Base-by-base conservation (phyloP, 2,797 vertebrate genomes). In the Spheniscus humboldti region DNA sequence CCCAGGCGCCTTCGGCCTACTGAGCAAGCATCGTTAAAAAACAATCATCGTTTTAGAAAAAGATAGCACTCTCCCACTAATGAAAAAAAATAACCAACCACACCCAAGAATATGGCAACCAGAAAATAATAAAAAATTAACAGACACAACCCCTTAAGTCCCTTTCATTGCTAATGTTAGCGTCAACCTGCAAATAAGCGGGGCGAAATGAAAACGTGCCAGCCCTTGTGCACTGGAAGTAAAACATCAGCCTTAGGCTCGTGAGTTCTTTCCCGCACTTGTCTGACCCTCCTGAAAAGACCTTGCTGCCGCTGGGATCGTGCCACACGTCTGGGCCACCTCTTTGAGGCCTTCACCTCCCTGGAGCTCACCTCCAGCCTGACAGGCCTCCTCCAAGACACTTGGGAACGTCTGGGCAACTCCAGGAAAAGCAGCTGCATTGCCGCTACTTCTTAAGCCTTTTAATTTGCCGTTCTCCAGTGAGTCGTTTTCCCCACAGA, bases 1-100 rank as follows among this genome's bases (percentile, higher is more conserved):
- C 0, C 18, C 5, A 1, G 4, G 5, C 0, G 10, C 89, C 78
- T 39, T 33, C 45, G 3, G 73, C 28, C 25, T 0, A 0, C 18
- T 2, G 25, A 2, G 28, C 6, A 3, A 17, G 14, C 30, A 1
- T 0, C 4, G 0, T 8, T 7, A 0, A 7, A 23, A 8, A 30
- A 22, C 9, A 6, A 3, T 3, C 9, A 2, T 1, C 2, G 1
- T 43, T 72, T 56, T 18, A 5, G 39, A 9, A 27, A 24, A n/a
- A 25, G 3, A 6, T 1, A 18, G 25, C 6, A 1, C 18, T 47
- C 37, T 48, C 27, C 27, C 50, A 0, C 7, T 37, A 22, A 20
- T 8, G 33, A 8, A 31, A 33, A 41, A 6, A 33, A 17, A 15
- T 1, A 64, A 45, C 5, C 16, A 22, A 10, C 16, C 20, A 8